A percentile compares a stretch with the other conserved stretches of the same genome.
phyloP scores from a whole-genome alignment of 2,797 vertebrate genomes.

The Hipposideros larvatus region DNA sequence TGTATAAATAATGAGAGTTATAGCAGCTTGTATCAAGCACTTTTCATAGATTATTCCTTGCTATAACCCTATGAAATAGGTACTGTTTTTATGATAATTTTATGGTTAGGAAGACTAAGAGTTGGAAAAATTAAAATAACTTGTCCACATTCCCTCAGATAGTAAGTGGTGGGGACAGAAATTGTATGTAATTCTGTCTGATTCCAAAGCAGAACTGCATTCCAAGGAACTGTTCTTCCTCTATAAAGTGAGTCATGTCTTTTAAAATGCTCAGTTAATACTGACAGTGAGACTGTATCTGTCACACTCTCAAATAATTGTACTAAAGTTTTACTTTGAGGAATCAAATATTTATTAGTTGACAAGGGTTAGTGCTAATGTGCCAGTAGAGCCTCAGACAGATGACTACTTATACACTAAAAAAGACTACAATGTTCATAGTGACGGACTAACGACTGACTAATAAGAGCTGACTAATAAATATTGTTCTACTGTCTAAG shows the following conservation, averaged over 20 bases:
- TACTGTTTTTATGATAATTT: not conserved
- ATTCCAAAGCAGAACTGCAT: not conserved
- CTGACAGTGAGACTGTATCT: not conserved
- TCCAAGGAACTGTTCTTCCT: not conserved
- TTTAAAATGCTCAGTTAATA: not conserved
- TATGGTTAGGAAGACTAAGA: not conserved
- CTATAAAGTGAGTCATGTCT: not conserved
- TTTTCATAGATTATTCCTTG: not conserved
- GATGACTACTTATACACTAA: not conserved
- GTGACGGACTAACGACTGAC: not conserved
- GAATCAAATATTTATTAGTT: not conserved
- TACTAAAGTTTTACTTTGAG: not conserved
- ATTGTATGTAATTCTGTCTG: not conserved
- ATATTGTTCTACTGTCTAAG: not conserved
- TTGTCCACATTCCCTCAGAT: not conserved
- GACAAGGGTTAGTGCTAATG: not conserved
- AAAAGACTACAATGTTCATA: not conserved
- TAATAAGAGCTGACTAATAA: not conserved
- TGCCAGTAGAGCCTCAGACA: not conserved
- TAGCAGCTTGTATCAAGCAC: not conserved
- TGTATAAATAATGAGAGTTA: not conserved
- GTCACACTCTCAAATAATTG: slow-evolving; percentile 24
- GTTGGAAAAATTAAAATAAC: slow-evolving; percentile 4
- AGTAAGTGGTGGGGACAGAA: not conserved
- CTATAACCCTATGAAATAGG: not conserved